phyloP scores from a whole-genome alignment of 2,797 vertebrate species.

The Sardinella longiceps region DNA sequence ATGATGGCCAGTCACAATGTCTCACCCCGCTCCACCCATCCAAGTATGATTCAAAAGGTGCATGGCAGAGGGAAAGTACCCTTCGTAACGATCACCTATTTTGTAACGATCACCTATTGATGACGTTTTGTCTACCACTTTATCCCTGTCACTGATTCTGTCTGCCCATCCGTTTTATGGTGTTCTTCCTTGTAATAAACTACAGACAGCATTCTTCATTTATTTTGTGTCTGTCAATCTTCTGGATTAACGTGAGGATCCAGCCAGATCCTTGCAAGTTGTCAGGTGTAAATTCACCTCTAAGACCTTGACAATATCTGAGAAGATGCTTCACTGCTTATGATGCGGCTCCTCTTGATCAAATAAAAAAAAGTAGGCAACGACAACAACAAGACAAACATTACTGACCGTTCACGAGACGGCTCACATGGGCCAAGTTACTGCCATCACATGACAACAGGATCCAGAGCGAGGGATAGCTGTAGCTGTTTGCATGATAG shows the following conservation, averaged over 20 bases:
- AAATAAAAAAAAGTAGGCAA: not conserved
- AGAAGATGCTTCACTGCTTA: not conserved
- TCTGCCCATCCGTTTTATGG: no score
- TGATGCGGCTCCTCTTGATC: not conserved
- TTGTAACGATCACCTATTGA: no score
- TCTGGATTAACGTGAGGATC: no score
- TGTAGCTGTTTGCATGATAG: not conserved
- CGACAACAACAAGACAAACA: not conserved
- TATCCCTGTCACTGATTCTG: no score
- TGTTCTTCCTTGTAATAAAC: no score
- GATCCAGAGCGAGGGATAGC: slow-evolving; percentile 45
- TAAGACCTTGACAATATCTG: not conserved
- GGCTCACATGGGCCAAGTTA: slow-evolving; percentile 46
- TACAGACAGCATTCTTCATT: no score
- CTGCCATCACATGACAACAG: slow-evolving; percentile 54
- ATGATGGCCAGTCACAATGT: not conserved
- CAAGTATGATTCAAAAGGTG: not conserved
- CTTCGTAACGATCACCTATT: no score
- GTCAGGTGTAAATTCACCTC: not conserved
- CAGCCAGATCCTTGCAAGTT: no score
- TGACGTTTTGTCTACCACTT: no score
- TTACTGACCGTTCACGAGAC: slow-evolving; percentile 38
- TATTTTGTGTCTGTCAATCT: no score
- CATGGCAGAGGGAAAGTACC: not conserved
- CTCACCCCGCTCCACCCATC: not conserved